Base-by-base conservation (phyloP, 2,888 invertebrate genomes). In the Pandemis cinnamomeana region DNA sequence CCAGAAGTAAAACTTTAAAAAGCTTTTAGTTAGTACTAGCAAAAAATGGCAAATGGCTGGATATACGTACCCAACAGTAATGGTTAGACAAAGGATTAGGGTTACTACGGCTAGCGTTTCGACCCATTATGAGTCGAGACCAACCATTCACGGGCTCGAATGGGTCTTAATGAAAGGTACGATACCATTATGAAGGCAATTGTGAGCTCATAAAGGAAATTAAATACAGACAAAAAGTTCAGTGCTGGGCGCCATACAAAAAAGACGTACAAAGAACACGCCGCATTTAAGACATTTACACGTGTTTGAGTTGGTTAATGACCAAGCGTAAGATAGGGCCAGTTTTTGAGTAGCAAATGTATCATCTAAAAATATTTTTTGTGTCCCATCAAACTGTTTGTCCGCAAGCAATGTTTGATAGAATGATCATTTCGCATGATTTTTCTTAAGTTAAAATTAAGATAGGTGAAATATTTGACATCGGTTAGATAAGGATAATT, bases 151-250 rank as follows among this genome's bases (percentile, higher is more conserved):
- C 80, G 77, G 84, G 88, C 88, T 87, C 87, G 89, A 91, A 91
- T 89, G 90, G 89, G 88, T 87, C 88, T 89, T 91, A 92, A 92
- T 91, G 88, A 91, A 91, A 91, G 90, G 91, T 88, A 88, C 89
- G 89, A 91, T 91, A 90, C 89, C 87, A 88, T 91, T 91, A 92
- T 89, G 89, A 88, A 88, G 91, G 91, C 87, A 91, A 91, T 91
- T 90, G 89, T 87, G 89, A 89, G 87, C 89, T 88, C 89, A 87
- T 92, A 90, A 90, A 91, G 89, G 89, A 91, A 91, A 91, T 91
- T 90, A 91, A 91, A 91, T 90, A 87, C 86, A 88, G 87, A 91
- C 88, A 89, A 89, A 88, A 87, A 88, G 81, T 77, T 77, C 71
- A 66, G 78, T 76, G 80, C 75, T 72, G 67, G 71, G 53, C 66